phyloP scores from a whole-genome alignment of 1,140 invertebrate species.

The Heliconius hermathena region DNA sequence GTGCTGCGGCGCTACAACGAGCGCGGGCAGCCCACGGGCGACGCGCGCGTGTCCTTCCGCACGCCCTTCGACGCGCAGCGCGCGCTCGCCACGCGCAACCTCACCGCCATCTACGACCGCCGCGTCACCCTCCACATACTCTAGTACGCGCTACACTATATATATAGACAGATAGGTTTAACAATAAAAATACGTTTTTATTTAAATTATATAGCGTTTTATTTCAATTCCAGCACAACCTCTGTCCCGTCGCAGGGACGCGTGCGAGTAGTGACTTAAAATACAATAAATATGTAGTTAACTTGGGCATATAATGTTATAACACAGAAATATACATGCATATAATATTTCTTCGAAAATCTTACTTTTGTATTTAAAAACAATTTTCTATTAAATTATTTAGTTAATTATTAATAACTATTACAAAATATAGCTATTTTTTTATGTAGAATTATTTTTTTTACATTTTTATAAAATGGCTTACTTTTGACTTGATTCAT shows the following conservation, averaged over 20 bases:
- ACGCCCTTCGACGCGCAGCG: slow-evolving; percentile 88
- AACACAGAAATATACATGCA: not conserved
- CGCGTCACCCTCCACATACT: slow-evolving; percentile 64
- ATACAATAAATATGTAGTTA: no score
- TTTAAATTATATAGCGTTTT: slow-evolving; percentile 39
- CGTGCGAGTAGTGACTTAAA: not conserved
- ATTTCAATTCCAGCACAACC: slow-evolving; percentile 41
- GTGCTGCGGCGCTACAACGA: slow-evolving; percentile 93
- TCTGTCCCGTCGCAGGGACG: slow-evolving; percentile 4
- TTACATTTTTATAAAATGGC: not conserved
- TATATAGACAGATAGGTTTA: not conserved
- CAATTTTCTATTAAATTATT: not conserved
- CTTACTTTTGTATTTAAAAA: not conserved
- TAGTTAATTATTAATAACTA: not conserved
- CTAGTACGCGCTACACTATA: slow-evolving; percentile 44
- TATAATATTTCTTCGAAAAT: no score
- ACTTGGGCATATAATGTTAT: not conserved
- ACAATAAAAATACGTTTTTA: slow-evolving; percentile 14
- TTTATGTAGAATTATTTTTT: not conserved
- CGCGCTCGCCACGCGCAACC: slow-evolving; percentile 83
- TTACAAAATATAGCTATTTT: not conserved
- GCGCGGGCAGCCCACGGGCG: slow-evolving; percentile 92
- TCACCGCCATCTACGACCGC: slow-evolving; percentile 69
- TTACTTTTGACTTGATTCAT: no score
- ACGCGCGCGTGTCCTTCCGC: slow-evolving; percentile 92